phyloP scores from a whole-genome alignment of 2,797 vertebrate genomes.

The Sebastes itinus region DNA sequence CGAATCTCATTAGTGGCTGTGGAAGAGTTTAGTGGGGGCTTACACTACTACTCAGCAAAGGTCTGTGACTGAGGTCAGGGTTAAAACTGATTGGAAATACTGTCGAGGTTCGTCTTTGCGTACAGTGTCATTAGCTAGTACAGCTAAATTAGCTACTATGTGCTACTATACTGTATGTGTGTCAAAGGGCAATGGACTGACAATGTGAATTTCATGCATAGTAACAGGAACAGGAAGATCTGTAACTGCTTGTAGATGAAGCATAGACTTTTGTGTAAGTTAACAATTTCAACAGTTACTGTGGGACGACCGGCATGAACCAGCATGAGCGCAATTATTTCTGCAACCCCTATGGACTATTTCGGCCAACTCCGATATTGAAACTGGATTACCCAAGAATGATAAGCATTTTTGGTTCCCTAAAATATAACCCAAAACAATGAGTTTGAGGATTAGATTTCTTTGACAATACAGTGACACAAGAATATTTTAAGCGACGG shows the following conservation, averaged over 20 bases:
- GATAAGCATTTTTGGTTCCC: not conserved
- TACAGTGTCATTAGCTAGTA: not conserved
- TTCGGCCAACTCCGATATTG: not conserved
- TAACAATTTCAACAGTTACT: not conserved
- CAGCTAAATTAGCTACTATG: not conserved
- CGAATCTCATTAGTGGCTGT: conserved; percentile 78
- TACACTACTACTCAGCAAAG: conserved; percentile 59
- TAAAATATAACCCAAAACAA: not conserved
- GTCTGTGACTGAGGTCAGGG: conserved; percentile 41
- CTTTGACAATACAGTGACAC: not conserved
- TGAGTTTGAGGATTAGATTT: not conserved
- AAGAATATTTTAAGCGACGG: not conserved
- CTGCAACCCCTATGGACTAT: not conserved
- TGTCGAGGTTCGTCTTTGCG: conserved; percentile 14
- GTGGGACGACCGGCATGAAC: not conserved
- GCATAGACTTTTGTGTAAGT: not conserved
- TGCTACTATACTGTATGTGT: too few species aligned
- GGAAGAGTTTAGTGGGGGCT: conserved; percentile 73
- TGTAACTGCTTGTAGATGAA: not conserved
- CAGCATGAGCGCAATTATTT: not conserved
- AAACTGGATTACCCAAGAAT: not conserved
- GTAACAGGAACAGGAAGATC: not conserved
- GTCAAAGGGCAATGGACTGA: not conserved
- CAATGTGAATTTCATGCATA: not conserved
- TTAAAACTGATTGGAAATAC: conserved; percentile 54